A percentile compares a stretch with the other conserved stretches of the same genome.
Evolutionary conservation across 2,888 invertebrate genomes (phyloP).

Genomic region (Gasteruption jaculator): DNA sequence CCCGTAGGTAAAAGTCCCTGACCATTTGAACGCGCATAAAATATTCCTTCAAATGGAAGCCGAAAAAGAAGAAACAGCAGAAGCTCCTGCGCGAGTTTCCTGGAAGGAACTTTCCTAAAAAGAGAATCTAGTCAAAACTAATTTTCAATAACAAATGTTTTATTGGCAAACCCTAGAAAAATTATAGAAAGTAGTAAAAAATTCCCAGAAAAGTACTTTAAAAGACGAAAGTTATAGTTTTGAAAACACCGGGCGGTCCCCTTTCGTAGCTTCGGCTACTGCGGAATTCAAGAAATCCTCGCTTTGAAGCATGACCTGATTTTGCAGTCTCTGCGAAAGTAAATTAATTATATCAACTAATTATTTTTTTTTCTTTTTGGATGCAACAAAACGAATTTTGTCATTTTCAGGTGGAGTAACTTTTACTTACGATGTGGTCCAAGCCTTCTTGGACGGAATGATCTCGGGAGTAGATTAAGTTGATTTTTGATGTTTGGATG

Average conservation of each 20-base stretch:
- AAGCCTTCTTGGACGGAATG: conserved; percentile 83
- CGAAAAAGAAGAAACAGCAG: conserved; percentile 24
- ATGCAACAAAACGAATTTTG: conserved; percentile 29
- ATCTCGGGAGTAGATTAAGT: conserved; percentile 80
- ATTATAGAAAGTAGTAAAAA: not conserved
- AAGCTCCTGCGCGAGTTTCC: too few species aligned
- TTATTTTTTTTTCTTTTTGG: conserved; percentile 29
- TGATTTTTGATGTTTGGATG: conserved; percentile 85
- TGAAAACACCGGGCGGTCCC: conserved; percentile 69
- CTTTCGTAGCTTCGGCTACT: conserved; percentile 70
- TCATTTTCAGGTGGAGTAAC: conserved; percentile 12
- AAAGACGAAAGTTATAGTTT: conserved; percentile 60
- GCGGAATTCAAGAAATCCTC: conserved; percentile 83
- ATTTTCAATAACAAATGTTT: not conserved
- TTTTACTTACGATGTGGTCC: conserved; percentile 79
- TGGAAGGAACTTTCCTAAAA: not conserved
- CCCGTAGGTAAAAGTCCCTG: conserved; percentile 34
- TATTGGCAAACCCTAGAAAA: not conserved
- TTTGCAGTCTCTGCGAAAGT: conserved; percentile 68
- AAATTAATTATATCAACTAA: conserved; percentile 20
- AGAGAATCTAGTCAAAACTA: conserved; percentile 9
- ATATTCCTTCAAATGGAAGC: conserved; percentile 31
- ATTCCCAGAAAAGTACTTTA: not conserved
- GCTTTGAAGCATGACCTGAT: conserved; percentile 84
- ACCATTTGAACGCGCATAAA: conserved; percentile 32